These are phyloP conservation scores for Clarias batrachus DNA, from an alignment of 2,113 vertebrate genomes.

Conservation along the genomic window DNA sequence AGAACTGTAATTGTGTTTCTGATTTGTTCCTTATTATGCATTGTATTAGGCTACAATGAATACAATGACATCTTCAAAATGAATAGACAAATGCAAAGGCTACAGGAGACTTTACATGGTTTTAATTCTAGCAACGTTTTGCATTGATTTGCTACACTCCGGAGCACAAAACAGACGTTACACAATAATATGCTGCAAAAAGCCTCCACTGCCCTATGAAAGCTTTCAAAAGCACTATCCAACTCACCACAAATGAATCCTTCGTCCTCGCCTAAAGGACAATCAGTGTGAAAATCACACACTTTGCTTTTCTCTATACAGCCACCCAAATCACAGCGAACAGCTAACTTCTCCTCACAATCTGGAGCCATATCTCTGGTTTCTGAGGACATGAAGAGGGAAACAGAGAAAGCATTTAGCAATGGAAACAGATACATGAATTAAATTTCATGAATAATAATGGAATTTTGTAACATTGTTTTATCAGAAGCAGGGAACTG, in stretches of 20 bases:
- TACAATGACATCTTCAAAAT: neutral
- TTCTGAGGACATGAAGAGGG: slow-evolving; percentile 57
- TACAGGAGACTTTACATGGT: neutral
- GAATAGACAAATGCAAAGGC: neutral
- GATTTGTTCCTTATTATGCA: neutral
- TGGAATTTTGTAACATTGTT: neutral
- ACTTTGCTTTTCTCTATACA: slow-evolving; percentile 77
- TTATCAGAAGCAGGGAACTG: neutral
- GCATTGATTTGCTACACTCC: neutral
- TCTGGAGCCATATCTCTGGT: slow-evolving; percentile 27
- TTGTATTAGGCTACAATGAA: neutral
- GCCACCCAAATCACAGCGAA: slow-evolving; percentile 70
- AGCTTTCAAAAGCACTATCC: slow-evolving; percentile 4
- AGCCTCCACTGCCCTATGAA: slow-evolving; percentile 8
- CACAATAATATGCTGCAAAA: neutral
- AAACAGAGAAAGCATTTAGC: neutral
- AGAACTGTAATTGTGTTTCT: neutral
- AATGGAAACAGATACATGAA: neutral
- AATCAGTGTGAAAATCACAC: slow-evolving; percentile 82
- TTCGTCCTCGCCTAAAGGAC: slow-evolving; percentile 75
- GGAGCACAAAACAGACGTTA: neutral
- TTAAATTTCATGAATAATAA: neutral
- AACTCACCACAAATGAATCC: slow-evolving; percentile 79
- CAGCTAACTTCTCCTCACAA: slow-evolving; percentile 62
- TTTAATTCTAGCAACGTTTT: neutral